phyloP scores from a whole-genome alignment of 2,888 invertebrate species.

The Cantharis flavilabris region DNA sequence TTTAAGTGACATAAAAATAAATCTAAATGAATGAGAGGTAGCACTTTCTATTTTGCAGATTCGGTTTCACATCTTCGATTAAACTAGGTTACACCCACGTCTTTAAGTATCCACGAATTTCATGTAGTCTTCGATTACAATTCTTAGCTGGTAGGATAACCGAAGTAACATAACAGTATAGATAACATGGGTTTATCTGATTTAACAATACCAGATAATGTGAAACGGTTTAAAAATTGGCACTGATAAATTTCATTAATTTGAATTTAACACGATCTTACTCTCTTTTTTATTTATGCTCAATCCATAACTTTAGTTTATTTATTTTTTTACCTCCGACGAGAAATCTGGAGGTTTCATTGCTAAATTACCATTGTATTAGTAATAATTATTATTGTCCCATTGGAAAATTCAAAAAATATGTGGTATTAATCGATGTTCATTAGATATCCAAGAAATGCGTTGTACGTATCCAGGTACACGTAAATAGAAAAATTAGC shows the following conservation, averaged over 20 bases:
- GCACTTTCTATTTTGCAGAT: conserved; percentile 44
- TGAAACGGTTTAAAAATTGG: not conserved
- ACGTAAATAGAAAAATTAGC: too few species aligned
- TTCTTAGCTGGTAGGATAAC: conserved; percentile 9
- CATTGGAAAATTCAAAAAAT: too few species aligned
- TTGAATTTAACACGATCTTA: not conserved
- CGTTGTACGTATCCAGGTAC: too few species aligned
- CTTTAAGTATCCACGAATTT: conserved; percentile 34
- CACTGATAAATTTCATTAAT: not conserved
- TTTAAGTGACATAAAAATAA: conserved; percentile 39
- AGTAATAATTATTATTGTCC: too few species aligned
- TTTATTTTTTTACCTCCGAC: not conserved
- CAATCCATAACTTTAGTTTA: not conserved
- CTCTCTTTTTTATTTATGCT: not conserved
- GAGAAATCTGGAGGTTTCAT: too few species aligned
- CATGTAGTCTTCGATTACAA: conserved; percentile 30
- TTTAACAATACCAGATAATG: not conserved
- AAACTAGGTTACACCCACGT: conserved; percentile 41
- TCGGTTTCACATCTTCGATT: conserved; percentile 35
- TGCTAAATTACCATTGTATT: not conserved
- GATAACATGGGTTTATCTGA: not conserved
- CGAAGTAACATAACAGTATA: not conserved
- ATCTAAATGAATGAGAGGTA: conserved; percentile 38
- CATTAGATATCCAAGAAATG: too few species aligned
- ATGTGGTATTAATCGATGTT: too few species aligned